Evolutionary conservation across 2,797 vertebrate species (phyloP).

Genomic region (Notolabrus celidotus): DNA sequence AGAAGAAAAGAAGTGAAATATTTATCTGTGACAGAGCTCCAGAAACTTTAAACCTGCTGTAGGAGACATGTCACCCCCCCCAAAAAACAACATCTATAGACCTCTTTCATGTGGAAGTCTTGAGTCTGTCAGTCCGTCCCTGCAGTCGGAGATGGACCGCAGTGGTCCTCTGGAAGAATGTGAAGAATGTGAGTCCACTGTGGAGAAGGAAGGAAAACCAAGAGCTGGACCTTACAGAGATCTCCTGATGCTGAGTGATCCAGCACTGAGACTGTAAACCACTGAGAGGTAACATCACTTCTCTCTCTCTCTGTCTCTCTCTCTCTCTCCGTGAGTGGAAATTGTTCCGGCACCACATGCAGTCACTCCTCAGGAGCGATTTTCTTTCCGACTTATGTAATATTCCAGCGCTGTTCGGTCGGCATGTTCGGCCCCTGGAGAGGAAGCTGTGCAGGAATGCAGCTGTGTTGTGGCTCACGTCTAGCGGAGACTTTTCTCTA

Average conservation of each 20-base stretch:
- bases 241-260: slow-evolving; percentile 45
- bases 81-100: not conserved
- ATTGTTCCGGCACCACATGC: not conserved
- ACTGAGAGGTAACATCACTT: not conserved
- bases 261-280: slow-evolving; percentile 10
- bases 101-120: not conserved
- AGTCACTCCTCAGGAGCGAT: slow-evolving; percentile 3
- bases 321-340: not conserved
- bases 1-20: too few relatives aligned
- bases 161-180: slow-evolving; percentile 68
- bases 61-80: not conserved
- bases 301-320: not conserved
- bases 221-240: slow-evolving; percentile 41
- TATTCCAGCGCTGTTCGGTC: slow-evolving; percentile 38
- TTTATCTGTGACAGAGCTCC: too few relatives aligned
- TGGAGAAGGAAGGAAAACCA: slow-evolving; percentile 1
- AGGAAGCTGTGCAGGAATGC: slow-evolving; percentile 28
- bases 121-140: slow-evolving; percentile 25
- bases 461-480: slow-evolving; percentile 19
- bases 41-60: not conserved
- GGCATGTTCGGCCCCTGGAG: slow-evolving; percentile 16
- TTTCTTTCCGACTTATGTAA: slow-evolving; percentile 37
- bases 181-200: slow-evolving; percentile 65
- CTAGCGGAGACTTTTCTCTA: slow-evolving; percentile 25
- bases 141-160: slow-evolving; percentile 35